Evolutionary conservation across 2,113 vertebrate genomes (phyloP).

Genomic region (Macquaria ambigua): DNA sequence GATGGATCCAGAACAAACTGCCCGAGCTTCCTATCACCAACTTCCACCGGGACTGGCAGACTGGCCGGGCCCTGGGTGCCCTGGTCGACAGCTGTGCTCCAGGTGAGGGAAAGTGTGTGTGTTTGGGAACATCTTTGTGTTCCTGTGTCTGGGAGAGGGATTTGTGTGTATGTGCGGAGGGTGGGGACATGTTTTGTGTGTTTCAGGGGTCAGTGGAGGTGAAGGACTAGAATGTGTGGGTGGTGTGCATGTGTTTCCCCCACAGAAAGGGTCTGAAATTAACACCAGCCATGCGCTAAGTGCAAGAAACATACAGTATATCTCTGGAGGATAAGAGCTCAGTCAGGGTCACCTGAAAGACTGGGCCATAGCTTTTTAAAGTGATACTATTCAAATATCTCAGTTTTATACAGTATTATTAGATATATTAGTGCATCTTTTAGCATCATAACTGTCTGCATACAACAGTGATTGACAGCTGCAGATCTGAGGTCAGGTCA

Average conservation of each 20-base stretch:
- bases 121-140: neutral
- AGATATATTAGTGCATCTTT: neutral
- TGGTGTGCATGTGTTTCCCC: neutral
- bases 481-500: slow-evolving; percentile 26
- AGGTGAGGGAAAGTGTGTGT: slow-evolving; percentile 70
- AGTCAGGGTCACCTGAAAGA: neutral
- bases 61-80: slow-evolving; percentile 83
- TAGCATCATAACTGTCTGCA: neutral
- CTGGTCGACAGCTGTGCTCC: slow-evolving; percentile 89
- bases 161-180: neutral
- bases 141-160: no score
- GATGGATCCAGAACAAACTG: slow-evolving; percentile 89
- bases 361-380: neutral
- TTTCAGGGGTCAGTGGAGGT: neutral
- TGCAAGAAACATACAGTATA: neutral
- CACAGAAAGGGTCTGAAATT: neutral
- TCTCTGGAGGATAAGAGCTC: neutral
- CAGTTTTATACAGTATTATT: neutral
- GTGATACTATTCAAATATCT: neutral
- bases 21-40: slow-evolving; percentile 92
- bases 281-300: neutral
- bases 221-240: neutral
- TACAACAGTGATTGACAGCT: slow-evolving; percentile 4
- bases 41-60: slow-evolving; percentile 89
- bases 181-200: neutral